A percentile compares a stretch with the other conserved stretches of the same genome.
These are phyloP conservation scores for Empis livida DNA, from an alignment of 2,888 invertebrate species.

Conservation along the genomic window DNA sequence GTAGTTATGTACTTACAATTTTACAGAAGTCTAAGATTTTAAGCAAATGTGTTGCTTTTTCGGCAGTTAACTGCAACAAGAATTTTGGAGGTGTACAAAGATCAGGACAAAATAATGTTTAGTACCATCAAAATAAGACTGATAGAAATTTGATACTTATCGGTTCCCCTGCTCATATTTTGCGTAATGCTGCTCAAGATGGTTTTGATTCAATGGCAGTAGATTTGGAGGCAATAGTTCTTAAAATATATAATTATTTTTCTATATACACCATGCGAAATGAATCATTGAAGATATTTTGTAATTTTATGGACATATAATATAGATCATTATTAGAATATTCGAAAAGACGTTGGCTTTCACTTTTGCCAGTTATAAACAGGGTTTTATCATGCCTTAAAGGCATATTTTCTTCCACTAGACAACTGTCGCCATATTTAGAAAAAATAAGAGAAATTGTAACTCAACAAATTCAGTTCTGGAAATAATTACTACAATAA, in stretches of 20 bases:
- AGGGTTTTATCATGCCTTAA: slow-evolving; percentile 5
- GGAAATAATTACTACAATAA: too few species aligned
- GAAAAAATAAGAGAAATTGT: too few species aligned
- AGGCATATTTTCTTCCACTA: slow-evolving; percentile 2
- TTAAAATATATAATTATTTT: background rate
- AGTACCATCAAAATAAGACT: slow-evolving; percentile 1
- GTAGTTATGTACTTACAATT: background rate
- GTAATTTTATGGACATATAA: slow-evolving; percentile 3
- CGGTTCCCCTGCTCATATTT: background rate
- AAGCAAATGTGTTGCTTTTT: slow-evolving; percentile 5
- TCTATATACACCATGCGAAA: slow-evolving; percentile 3
- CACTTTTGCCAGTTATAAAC: slow-evolving; percentile 3
- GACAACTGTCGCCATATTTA: background rate
- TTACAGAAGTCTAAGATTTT: background rate
- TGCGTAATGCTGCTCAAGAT: background rate
- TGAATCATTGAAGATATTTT: slow-evolving; percentile 6
- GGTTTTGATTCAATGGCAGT: background rate
- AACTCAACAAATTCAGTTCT: too few species aligned
- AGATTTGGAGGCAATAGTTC: background rate
- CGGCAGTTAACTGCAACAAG: slow-evolving; percentile 8
- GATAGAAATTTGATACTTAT: too few species aligned
- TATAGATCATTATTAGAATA: slow-evolving; percentile 4
- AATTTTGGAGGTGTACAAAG: slow-evolving; percentile 14
- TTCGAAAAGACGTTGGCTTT: slow-evolving; percentile 6
- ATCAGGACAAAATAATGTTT: slow-evolving; percentile 9